Percentiles rank a stretch among this genome's conserved stretches.
Evolutionary conservation across 1,140 invertebrate genomes (phyloP).

Genomic region (Zeugodacus cucurbitae): DNA sequence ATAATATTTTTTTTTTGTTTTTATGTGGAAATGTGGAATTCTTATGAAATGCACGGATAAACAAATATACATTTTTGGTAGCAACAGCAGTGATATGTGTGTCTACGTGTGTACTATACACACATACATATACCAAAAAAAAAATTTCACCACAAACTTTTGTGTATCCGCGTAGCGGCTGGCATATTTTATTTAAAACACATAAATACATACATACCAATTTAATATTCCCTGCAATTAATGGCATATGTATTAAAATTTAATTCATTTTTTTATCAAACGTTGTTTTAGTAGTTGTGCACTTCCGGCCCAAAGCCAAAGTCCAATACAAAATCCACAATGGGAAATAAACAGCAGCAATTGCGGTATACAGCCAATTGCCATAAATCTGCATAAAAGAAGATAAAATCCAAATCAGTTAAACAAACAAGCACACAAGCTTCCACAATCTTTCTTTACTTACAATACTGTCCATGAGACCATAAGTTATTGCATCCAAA

Average conservation of each 20-base stretch:
- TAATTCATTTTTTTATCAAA: not conserved
- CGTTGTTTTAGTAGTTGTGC: not conserved
- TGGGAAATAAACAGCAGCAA: slow-evolving; percentile 69
- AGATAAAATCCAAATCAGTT: not conserved
- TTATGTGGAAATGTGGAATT: too few relatives aligned
- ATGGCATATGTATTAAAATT: not conserved
- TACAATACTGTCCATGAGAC: slow-evolving; percentile 83
- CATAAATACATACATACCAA: not conserved
- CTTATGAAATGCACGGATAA: too few relatives aligned
- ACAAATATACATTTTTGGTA: too few relatives aligned
- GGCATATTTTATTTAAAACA: not conserved
- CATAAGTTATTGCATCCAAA: slow-evolving; percentile 81
- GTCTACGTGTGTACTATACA: too few relatives aligned
- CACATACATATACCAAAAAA: too few relatives aligned
- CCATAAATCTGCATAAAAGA: slow-evolving; percentile 73
- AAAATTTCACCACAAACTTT: too few relatives aligned
- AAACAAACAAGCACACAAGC: not conserved
- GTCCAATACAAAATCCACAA: slow-evolving; percentile 73
- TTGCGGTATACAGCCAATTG: slow-evolving; percentile 74
- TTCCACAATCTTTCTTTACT: slow-evolving; percentile 46
- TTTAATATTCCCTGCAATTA: not conserved
- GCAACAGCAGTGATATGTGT: too few relatives aligned
- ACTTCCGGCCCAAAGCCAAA: not conserved
- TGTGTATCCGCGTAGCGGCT: too few relatives aligned
- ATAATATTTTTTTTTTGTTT: too few relatives aligned